phyloP scores from a whole-genome alignment of 1,140 invertebrate genomes.

The Mesaphorura yosii region DNA sequence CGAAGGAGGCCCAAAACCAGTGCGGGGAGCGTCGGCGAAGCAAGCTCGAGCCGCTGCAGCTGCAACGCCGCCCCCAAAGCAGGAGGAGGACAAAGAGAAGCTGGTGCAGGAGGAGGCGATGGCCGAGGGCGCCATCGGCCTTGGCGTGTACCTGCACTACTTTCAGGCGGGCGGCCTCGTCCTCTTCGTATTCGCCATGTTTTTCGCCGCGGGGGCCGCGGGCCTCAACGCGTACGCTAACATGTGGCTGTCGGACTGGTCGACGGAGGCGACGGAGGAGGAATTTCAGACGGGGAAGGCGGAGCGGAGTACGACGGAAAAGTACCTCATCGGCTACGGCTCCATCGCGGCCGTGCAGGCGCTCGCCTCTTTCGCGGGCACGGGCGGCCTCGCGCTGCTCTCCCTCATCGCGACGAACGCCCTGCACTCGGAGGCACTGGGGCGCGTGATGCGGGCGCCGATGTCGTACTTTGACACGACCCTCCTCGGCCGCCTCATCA shows the following conservation, averaged over 20 bases:
- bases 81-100: too few species aligned
- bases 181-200: conserved; percentile 60
- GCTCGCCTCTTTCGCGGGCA: conserved; percentile 72
- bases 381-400: neutral
- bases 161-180: conserved; percentile 69
- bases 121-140: conserved; percentile 81
- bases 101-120: conserved; percentile 77
- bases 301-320: conserved; percentile 49
- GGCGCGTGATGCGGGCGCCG: conserved; percentile 37
- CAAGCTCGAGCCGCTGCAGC: too few species aligned
- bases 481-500: conserved; percentile 67
- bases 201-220: conserved; percentile 49
- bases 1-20: too few species aligned
- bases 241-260: conserved; percentile 84
- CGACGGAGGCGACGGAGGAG: conserved; percentile 49
- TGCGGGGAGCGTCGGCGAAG: too few species aligned
- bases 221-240: conserved; percentile 76
- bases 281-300: conserved; percentile 37
- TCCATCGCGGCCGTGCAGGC: conserved; percentile 73
- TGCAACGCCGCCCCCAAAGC: too few species aligned
- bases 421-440: conserved; percentile 38
- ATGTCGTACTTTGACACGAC: conserved; percentile 75
- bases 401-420: conserved; percentile 29
- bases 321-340: conserved; percentile 79
- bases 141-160: conserved; percentile 78